phyloP scores from a whole-genome alignment of 2,888 invertebrate genomes.

The Caenorhabditis virilis region DNA sequence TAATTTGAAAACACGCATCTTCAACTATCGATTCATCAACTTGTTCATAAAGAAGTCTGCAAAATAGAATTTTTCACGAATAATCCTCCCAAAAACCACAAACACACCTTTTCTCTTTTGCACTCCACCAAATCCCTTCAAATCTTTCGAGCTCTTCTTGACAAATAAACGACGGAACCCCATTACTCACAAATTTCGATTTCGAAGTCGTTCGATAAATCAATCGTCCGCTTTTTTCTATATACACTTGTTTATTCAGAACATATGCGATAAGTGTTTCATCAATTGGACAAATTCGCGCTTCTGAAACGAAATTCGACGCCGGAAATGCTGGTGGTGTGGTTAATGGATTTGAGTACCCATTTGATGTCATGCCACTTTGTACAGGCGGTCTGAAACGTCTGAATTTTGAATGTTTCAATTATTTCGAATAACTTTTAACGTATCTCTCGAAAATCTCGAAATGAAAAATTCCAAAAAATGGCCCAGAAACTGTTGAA shows the following conservation, averaged over 20 bases:
- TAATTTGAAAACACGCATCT: conserved; percentile 75
- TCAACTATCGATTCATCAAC: conserved; percentile 81
- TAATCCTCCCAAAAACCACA: no score
- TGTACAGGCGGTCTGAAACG: conserved; percentile 2
- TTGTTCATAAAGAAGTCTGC: conserved; percentile 73
- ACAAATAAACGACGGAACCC: conserved; percentile 95
- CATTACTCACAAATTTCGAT: conserved; percentile 69
- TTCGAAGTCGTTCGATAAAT: conserved; percentile 20
- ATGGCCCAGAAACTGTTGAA: not conserved
- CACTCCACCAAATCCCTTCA: conserved; percentile 98
- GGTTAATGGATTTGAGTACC: not conserved
- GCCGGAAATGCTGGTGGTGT: not conserved
- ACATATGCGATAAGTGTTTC: conserved; percentile 27
- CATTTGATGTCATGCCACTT: not conserved
- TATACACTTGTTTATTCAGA: conserved; percentile 38
- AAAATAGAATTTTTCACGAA: not conserved
- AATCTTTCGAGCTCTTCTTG: conserved; percentile 97
- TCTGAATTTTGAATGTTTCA: not conserved
- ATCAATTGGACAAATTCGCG: conserved; percentile 34
- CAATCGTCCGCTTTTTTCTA: conserved; percentile 20
- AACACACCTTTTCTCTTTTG: conserved; percentile 71
- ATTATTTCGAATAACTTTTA: not conserved
- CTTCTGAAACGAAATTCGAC: conserved; percentile 25
- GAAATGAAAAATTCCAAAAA: no score
- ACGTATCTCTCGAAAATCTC: no score